phyloP scores from a whole-genome alignment of 53 echinoderm and acorn worm genomes.

The Henricia sp. region DNA sequence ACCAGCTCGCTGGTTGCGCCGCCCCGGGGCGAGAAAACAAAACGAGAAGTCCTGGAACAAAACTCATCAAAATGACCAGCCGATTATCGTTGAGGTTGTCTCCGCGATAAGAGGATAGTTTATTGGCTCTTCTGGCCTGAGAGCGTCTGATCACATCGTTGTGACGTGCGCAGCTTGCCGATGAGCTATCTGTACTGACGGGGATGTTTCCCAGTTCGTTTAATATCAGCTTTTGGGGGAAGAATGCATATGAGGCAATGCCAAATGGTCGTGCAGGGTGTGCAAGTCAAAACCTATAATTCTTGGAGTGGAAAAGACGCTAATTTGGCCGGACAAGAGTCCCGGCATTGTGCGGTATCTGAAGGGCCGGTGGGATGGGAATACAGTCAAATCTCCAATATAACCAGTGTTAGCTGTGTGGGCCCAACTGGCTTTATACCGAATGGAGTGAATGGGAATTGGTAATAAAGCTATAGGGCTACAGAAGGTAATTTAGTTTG shows the following conservation, averaged over 20 bases:
- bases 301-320: conserved; percentile 53
- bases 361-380: conserved; percentile 13
- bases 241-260: background rate
- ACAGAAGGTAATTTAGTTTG: conserved; percentile 21
- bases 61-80: conserved; percentile 55
- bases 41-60: background rate
- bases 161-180: too few species aligned
- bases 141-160: too few species aligned
- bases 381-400: conserved; percentile 15
- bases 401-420: conserved; percentile 12
- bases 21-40: conserved; percentile 41
- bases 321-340: conserved; percentile 56
- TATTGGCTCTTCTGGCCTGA: too few species aligned
- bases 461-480: conserved; percentile 2
- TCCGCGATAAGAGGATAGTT: too few species aligned
- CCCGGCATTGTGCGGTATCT: conserved; percentile 7
- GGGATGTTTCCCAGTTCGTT: too few species aligned
- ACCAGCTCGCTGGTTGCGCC: background rate
- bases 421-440: background rate
- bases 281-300: conserved; percentile 39
- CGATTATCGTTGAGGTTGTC: conserved; percentile 21
- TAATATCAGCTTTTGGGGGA: too few species aligned
- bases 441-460: background rate
- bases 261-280: background rate
- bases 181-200: too few species aligned